phyloP scores from a whole-genome alignment of 2,797 vertebrate species.

The Tauraco hartlaubi region DNA sequence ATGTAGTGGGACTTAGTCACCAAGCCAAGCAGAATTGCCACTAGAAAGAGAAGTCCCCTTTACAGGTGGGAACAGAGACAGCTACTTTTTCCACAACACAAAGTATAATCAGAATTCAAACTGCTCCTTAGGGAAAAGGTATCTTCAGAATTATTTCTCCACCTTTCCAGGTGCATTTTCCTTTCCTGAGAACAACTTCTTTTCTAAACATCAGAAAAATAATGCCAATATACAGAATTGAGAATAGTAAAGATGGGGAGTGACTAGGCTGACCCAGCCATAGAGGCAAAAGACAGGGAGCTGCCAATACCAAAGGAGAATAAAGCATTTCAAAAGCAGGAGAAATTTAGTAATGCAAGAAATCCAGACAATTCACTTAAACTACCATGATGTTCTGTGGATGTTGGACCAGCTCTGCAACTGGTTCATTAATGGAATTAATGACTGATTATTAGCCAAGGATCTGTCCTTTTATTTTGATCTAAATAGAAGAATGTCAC shows the following conservation, averaged over 20 bases:
- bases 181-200: background rate
- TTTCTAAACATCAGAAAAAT: background rate
- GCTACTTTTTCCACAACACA: background rate
- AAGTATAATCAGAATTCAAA: background rate
- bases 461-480: background rate
- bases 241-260: background rate
- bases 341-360: background rate
- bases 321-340: background rate
- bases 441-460: background rate
- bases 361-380: background rate
- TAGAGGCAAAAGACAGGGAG: background rate
- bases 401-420: background rate
- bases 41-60: background rate
- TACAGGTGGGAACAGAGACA: background rate
- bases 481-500: background rate
- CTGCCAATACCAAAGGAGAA: background rate
- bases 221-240: background rate
- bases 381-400: fast-evolving
- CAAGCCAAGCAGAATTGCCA: background rate
- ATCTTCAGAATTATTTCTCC: background rate
- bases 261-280: background rate
- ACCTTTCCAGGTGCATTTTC: background rate
- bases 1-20: background rate
- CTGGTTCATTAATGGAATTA: background rate
- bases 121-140: background rate